A percentile compares a stretch with the other conserved stretches of the same genome.
These are phyloP conservation scores for Pyrgus malvae DNA, from an alignment of 2,888 invertebrate genomes.

Conservation along the genomic window DNA sequence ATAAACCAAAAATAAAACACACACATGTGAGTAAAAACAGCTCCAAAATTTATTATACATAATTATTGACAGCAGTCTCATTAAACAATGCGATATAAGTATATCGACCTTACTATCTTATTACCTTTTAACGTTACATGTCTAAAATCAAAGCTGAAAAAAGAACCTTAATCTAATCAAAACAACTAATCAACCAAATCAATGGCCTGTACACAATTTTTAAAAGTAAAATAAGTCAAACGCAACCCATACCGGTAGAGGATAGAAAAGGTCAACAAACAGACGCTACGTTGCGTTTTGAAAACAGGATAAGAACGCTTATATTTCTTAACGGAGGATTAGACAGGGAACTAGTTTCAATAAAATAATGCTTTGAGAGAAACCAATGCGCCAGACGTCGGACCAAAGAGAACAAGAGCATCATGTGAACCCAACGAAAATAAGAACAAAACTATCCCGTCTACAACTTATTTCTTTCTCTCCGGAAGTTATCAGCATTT, in stretches of 20 bases:
- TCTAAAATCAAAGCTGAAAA: no score
- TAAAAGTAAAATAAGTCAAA: neutral
- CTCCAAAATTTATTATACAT: no score
- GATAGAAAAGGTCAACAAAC: conserved; percentile 1
- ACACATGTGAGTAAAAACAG: no score
- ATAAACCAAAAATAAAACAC: no score
- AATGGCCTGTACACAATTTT: neutral
- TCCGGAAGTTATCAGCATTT: conserved; percentile 71
- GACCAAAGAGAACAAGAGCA: conserved; percentile 56
- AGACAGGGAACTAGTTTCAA: conserved; percentile 38
- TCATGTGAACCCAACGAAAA: conserved; percentile 60
- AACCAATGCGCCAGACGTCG: conserved; percentile 50
- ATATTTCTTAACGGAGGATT: conserved; percentile 14
- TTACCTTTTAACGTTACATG: no score
- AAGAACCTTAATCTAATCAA: neutral
- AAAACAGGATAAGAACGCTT: conserved; percentile 11
- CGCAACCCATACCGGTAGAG: neutral
- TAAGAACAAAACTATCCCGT: conserved; percentile 55
- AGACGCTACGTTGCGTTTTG: conserved; percentile 1
- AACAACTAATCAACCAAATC: neutral
- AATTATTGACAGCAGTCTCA: no score
- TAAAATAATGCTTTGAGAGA: conserved; percentile 56
- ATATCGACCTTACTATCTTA: no score
- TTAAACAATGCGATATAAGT: no score
- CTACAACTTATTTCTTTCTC: conserved; percentile 63